Percentiles rank a stretch among this genome's conserved stretches.
phyloP scores from a whole-genome alignment of 2,888 invertebrate species.

The Drosophila cracens region DNA sequence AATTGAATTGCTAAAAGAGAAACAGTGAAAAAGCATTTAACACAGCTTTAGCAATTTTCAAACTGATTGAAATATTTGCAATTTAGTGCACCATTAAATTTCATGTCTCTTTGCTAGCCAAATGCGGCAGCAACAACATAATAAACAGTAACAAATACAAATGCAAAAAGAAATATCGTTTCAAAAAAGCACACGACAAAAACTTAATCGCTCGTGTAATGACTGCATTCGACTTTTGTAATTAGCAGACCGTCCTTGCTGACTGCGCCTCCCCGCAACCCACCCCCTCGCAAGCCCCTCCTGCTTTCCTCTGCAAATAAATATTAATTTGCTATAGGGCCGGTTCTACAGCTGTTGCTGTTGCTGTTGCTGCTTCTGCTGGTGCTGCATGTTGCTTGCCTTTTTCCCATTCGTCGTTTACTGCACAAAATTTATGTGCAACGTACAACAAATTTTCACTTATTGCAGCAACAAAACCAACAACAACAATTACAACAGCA shows the following conservation, averaged over 20 bases:
- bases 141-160: conserved; percentile 13
- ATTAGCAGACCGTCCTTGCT: conserved; percentile 66
- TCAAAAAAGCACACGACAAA: conserved; percentile 69
- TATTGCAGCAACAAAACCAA: conserved; percentile 59
- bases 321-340: conserved; percentile 73
- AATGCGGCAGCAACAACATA: not conserved
- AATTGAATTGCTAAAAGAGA: not conserved
- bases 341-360: conserved; percentile 28
- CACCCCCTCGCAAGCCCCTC: not conserved
- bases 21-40: conserved; percentile 1
- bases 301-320: conserved; percentile 52
- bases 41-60: conserved; percentile 11
- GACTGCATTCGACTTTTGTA: conserved; percentile 81
- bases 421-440: conserved; percentile 74
- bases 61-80: conserved; percentile 49
- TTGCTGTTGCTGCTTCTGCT: conserved; percentile 14
- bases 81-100: conserved; percentile 62
- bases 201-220: conserved; percentile 79
- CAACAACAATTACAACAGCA: conserved; percentile 8
- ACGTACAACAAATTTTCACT: conserved; percentile 81
- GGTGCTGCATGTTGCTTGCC: not conserved
- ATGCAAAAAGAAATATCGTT: conserved; percentile 29
- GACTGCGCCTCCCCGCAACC: not conserved
- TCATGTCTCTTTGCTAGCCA: conserved; percentile 30
- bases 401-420: conserved; percentile 27